Evolutionary conservation across 2,113 vertebrate genomes (phyloP), one percentile per base, ranked within the genome.

Genomic region (Hemiprocne comata): DNA sequence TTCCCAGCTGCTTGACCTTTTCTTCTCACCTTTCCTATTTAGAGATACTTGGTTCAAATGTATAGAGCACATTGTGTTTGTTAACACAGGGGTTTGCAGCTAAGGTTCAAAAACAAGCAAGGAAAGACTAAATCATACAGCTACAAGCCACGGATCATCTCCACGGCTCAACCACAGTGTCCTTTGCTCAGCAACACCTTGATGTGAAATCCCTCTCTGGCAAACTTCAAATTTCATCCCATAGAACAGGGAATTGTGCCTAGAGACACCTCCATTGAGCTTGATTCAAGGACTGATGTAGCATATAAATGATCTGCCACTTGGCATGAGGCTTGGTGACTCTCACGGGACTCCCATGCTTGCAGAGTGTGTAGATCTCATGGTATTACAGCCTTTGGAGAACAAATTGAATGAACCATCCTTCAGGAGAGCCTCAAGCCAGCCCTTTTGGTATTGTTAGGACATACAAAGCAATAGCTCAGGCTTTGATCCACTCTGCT

Each of bases 401-500:
- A 50, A 11, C 71, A 93, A 89, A 80, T 29, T 18, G 85, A 75
- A 58, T 57, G 97, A 98, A 95, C 92, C 97, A 78, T 78, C 90
- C 82, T 95, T 94, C 94, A 64, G 61, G 42, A 80, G 90, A 97
- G 64, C 69, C 81, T 78, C 70, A 40, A 90, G 79, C 74, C 80
- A 74, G 26, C 23, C 20, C 40, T 73, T 75, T 71, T 0, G 4
- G 62, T 67, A 89, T 90, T 94, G 82, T 87, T 72, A 69, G 91
- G 84, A 65, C 23, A 26, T 55, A 96, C 76, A 96, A 96, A 93
- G 93, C 55, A 28, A 50, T 23, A 69, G 46, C 44, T 90, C n/a
- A 0, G 3, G 61, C 90, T 98, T 98, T 97, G 98, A 95, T 97
- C 67, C 84, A 73, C 91, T 96, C 81, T 78, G 79, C 84, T 93